Percentiles rank a stretch among this genome's conserved stretches.
These are phyloP conservation scores for Turnix velox DNA, from an alignment of 2,113 vertebrate genomes.

Conservation along the genomic window DNA sequence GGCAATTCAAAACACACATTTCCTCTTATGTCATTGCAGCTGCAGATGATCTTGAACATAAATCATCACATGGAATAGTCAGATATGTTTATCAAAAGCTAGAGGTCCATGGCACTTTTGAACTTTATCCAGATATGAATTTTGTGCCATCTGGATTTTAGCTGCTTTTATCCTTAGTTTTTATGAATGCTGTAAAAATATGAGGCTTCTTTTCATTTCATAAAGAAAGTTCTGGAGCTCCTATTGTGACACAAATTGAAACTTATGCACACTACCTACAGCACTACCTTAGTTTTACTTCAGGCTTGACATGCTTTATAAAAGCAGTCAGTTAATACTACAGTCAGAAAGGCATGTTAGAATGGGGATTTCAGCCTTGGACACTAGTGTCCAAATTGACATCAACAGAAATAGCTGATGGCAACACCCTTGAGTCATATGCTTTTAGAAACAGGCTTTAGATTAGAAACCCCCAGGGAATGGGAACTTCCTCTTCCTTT, in stretches of 20 bases:
- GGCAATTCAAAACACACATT: not conserved
- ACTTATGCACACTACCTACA: not conserved
- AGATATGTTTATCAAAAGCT: not conserved
- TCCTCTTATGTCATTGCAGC: not conserved
- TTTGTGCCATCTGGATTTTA: not conserved
- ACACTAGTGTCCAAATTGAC: too few relatives aligned
- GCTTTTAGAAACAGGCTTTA: not conserved
- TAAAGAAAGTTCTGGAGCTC: not conserved
- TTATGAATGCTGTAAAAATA: not conserved
- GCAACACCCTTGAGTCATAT: not conserved
- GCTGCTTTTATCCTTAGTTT: not conserved
- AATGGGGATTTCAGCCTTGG: not conserved
- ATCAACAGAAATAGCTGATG: not conserved
- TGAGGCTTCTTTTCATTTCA: not conserved
- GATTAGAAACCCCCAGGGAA: not conserved
- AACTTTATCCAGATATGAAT: not conserved
- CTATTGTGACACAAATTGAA: not conserved
- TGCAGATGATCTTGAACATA: not conserved
- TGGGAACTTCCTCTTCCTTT: rapidly evolving
- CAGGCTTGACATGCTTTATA: not conserved
- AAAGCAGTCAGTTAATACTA: not conserved
- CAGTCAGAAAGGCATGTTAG: not conserved
- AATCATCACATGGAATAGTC: not conserved
- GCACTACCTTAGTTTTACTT: not conserved
- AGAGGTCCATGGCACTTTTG: not conserved